Base-by-base conservation (phyloP, 2,888 invertebrate genomes). In the Copidosoma aretas region DNA sequence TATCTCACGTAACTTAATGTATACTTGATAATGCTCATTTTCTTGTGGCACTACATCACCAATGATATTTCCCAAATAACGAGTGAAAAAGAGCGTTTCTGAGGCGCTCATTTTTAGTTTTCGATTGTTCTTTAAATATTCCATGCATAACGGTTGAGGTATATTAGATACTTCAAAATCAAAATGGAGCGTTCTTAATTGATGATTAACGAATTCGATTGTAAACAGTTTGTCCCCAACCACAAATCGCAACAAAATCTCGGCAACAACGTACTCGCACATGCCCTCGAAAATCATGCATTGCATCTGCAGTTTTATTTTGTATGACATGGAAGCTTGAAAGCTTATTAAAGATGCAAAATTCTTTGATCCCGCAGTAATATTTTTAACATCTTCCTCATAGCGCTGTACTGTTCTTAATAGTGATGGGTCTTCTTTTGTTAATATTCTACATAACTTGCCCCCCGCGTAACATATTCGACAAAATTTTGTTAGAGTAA, bases 401-500 rank as follows among this genome's bases (percentile, higher is more conserved):
- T 63, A 56, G 15, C 56, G 15, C 25, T 63, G 46, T 43, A 56
- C 21, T n/a, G 62, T 61, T 56, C 72, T 24, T 19, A 72, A 39
- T 8, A 72, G 39, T 10, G 46, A 59, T 24, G 24, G 17, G 54
- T 71, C 57, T 67, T 71, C 68, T 67, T 64, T 51, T 17, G 54
- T 59, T 51, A 64, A 17, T 32, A 15, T 12, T 52, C 62, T 59
- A 49, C 32, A 39, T 12, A 39, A 10, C 22, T 32, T 25, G 0
- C 60, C 19, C 21, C 32, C 57, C 5, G 57, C 60, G 61, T 67
- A 69, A 67, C 71, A 71, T 3, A 69, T 61, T 19, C 71, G 32
- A 57, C 68, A 71, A 53, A 21, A 69, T 17, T 60, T 32, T 17
- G 64, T 62, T 15, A 1, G 4, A 24, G 64, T 8, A 63, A 72